Evolutionary conservation across 2,113 vertebrate species (phyloP).

Genomic region (Apodemus speciosus): DNA sequence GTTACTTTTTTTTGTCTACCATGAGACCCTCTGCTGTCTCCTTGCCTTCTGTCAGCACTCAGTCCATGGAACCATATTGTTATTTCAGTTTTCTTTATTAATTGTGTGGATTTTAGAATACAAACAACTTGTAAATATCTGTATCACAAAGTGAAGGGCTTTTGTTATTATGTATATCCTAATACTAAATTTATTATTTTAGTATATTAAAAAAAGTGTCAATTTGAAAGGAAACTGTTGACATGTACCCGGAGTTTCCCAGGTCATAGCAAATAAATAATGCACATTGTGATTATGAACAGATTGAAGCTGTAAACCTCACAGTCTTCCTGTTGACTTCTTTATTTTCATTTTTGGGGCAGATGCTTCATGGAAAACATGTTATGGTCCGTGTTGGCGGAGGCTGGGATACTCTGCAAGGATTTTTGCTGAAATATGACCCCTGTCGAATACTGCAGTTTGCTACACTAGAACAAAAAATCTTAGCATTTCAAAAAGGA

Average conservation of each 20-base stretch:
- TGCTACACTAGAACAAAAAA: slow-evolving; percentile 97
- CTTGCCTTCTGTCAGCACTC: not conserved
- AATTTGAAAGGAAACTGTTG: slow-evolving; percentile 14
- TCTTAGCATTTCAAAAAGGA: slow-evolving; percentile 95
- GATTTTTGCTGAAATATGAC: slow-evolving; percentile 96
- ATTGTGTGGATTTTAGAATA: not conserved
- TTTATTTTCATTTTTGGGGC: slow-evolving; percentile 41
- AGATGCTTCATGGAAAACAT: slow-evolving; percentile 99
- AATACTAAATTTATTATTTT: not conserved
- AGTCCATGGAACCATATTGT: not conserved
- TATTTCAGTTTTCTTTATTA: slow-evolving; percentile 24
- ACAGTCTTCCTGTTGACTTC: not conserved
- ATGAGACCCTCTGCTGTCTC: not conserved
- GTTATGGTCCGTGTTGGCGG: slow-evolving; percentile 99
- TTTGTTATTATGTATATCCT: not conserved
- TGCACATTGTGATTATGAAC: not conserved
- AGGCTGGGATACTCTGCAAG: slow-evolving; percentile 98
- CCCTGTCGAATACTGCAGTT: slow-evolving; percentile 95
- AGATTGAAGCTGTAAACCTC: not conserved
- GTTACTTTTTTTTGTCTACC: slow-evolving; percentile 1
- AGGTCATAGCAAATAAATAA: not conserved
- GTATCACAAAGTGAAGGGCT: not conserved
- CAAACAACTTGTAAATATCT: not conserved
- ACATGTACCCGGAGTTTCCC: not conserved
- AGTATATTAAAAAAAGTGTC: not conserved